Conservation (phyloP, 2,797 vertebrate species). For the Pelobates cultripes region DNA sequence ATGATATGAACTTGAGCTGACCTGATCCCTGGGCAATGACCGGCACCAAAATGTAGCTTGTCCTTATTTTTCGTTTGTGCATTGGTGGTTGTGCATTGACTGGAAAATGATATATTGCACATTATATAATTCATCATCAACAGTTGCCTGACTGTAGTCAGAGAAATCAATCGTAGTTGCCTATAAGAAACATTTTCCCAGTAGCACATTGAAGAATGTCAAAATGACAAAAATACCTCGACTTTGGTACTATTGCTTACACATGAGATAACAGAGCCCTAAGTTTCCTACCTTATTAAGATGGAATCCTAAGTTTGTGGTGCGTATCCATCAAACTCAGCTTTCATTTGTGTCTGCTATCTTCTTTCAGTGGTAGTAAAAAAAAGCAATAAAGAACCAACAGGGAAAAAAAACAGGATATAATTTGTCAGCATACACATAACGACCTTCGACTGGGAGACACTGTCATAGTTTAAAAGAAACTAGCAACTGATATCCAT, state of each 20-base stretch:
- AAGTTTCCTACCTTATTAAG: conserved; percentile 48
- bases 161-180: conserved; percentile 46
- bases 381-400: conserved; percentile 52
- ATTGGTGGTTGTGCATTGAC: conserved; percentile 41
- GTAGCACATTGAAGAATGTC: conserved; percentile 35
- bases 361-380: conserved; percentile 49
- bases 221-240: conserved; percentile 47
- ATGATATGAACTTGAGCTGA: conserved; percentile 29
- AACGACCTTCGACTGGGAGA: conserved; percentile 49
- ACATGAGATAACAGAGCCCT: conserved; percentile 46
- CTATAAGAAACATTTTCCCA: conserved; percentile 46
- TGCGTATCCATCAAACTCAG: conserved; percentile 48
- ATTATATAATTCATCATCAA: conserved; percentile 46
- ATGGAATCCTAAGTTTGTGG: conserved; percentile 46
- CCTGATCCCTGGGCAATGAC: conserved; percentile 14
- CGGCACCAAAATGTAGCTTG: conserved; percentile 31
- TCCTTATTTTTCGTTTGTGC: conserved; percentile 43
- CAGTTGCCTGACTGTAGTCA: conserved; percentile 36
- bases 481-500: conserved; percentile 25
- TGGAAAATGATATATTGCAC: conserved; percentile 51
- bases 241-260: conserved; percentile 47
- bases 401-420: conserved; percentile 44
- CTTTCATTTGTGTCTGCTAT: conserved; percentile 52
- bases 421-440: conserved; percentile 43
- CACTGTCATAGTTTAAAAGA: conserved; percentile 44